phyloP scores from a whole-genome alignment of 2,797 vertebrate genomes.

The Microtus obscurus region DNA sequence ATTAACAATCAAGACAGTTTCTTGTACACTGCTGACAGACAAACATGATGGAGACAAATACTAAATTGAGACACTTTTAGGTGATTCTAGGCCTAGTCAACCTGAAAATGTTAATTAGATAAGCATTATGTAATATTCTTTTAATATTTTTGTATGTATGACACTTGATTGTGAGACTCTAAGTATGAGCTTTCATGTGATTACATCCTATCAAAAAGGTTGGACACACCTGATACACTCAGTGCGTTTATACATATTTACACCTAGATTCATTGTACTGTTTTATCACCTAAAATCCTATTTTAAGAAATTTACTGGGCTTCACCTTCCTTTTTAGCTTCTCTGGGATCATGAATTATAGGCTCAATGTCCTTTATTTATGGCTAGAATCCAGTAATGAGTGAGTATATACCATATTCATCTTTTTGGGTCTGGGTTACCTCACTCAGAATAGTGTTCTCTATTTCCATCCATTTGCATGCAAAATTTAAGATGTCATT shows the following conservation, averaged over 20 bases:
- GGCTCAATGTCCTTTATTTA: too few relatives aligned
- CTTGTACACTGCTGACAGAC: rapidly evolving
- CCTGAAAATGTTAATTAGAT: neutral
- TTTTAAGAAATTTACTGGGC: neutral
- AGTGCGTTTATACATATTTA: neutral
- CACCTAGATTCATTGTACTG: neutral
- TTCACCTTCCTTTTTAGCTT: too few relatives aligned
- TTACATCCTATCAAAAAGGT: neutral
- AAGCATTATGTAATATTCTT: neutral
- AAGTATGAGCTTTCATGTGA: neutral
- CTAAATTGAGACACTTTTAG: neutral
- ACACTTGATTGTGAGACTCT: neutral
- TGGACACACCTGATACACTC: neutral
- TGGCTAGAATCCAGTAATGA: too few relatives aligned
- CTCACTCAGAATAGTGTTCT: too few relatives aligned
- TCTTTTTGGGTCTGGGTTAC: too few relatives aligned
- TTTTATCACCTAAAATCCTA: neutral
- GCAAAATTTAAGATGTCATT: too few relatives aligned
- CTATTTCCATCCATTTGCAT: too few relatives aligned
- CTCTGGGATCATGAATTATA: too few relatives aligned
- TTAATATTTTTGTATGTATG: neutral
- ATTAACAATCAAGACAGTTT: neutral
- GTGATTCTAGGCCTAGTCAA: neutral
- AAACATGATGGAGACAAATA: neutral
- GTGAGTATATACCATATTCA: too few relatives aligned